These are phyloP conservation scores for Sinosuthora webbiana DNA, from an alignment of 2,113 vertebrate species.

Conservation along the genomic window DNA sequence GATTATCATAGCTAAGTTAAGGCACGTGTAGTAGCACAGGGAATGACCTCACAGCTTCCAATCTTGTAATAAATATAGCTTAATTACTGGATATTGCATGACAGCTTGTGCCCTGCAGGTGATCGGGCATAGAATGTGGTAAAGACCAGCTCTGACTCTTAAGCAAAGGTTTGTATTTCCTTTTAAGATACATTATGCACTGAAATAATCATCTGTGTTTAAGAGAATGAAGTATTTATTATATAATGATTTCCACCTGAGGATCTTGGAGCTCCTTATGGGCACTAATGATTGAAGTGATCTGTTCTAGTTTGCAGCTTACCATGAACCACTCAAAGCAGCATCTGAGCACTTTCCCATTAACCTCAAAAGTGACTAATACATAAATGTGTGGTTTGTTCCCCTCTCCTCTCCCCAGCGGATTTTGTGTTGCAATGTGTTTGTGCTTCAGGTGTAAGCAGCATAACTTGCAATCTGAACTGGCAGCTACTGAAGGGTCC, in stretches of 20 bases:
- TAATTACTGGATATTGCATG: conserved; percentile 58
- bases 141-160: conserved; percentile 49
- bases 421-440: neutral
- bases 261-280: neutral
- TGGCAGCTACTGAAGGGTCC: neutral
- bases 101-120: conserved; percentile 39
- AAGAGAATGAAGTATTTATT: neutral
- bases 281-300: neutral
- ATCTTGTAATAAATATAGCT: conserved; percentile 18
- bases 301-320: neutral
- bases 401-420: neutral
- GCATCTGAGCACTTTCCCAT: conserved; percentile 7
- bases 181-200: conserved; percentile 19
- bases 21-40: conserved; percentile 13
- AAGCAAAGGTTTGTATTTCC: conserved; percentile 41
- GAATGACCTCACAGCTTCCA: conserved; percentile 35
- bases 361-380: conserved; percentile 48
- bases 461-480: neutral
- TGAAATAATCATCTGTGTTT: conserved; percentile 25
- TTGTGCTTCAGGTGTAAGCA: neutral
- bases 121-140: conserved; percentile 16
- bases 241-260: conserved; percentile 2
- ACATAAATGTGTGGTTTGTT: neutral
- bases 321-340: neutral
- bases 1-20: conserved; percentile 26